Evolutionary conservation across 2,113 vertebrate genomes (phyloP).

Genomic region (Triplophysa dalaica): DNA sequence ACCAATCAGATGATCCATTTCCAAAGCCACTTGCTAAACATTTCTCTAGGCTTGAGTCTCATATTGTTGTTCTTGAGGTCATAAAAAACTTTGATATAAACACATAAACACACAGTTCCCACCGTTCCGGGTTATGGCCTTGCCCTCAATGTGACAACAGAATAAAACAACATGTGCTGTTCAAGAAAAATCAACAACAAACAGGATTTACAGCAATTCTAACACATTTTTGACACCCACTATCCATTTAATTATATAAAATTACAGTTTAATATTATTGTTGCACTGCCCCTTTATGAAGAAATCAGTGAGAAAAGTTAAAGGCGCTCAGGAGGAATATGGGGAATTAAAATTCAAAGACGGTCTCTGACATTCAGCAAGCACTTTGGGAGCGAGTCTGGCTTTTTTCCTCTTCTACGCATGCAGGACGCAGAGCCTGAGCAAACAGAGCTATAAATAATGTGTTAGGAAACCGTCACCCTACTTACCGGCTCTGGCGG

Average conservation of each 20-base stretch:
- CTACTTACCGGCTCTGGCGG: conserved; percentile 36
- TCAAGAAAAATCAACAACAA: conserved; percentile 9
- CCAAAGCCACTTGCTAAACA: no score
- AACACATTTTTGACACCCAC: neutral
- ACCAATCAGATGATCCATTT: no score
- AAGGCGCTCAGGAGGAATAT: conserved; percentile 25
- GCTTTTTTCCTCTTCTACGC: conserved; percentile 19
- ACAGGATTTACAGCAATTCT: conserved; percentile 38
- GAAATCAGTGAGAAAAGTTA: conserved; percentile 42
- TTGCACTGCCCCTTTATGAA: conserved; percentile 28
- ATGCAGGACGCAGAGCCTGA: conserved; percentile 34
- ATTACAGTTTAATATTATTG: conserved; percentile 8
- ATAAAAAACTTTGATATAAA: no score
- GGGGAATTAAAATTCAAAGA: conserved; percentile 39
- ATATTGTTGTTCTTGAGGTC: no score
- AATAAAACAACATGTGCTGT: conserved; percentile 37
- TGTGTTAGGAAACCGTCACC: conserved; percentile 44
- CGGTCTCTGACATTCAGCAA: conserved; percentile 42
- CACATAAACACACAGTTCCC: no score
- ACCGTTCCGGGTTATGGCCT: no score
- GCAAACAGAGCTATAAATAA: conserved; percentile 58
- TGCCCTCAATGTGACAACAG: conserved; percentile 34
- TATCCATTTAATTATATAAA: no score
- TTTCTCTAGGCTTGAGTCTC: no score
- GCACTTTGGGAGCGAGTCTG: conserved; percentile 34